Conservation (phyloP, 2,888 invertebrate genomes). For the Trichopoda pennipes region DNA sequence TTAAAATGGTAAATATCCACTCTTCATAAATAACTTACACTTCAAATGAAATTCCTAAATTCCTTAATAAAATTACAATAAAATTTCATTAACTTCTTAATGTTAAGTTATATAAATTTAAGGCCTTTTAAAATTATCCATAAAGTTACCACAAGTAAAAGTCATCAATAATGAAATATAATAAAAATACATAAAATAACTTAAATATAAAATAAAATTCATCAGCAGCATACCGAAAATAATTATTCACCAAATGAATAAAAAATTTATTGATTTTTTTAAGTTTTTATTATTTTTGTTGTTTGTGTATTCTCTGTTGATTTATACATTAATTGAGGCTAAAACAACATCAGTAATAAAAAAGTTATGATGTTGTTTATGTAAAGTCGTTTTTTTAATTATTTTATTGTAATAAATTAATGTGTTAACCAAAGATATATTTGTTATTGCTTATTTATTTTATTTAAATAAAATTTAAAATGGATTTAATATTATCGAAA, state of each 20-base stretch:
- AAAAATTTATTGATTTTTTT: constrained; percentile 32
- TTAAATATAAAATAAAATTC: neutral
- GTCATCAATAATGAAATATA: neutral
- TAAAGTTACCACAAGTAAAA: neutral
- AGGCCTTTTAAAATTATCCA: constrained; percentile 40
- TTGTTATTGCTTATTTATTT: constrained; percentile 7
- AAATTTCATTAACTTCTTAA: constrained; percentile 39
- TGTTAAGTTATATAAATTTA: constrained; percentile 44
- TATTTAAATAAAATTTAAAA: no score
- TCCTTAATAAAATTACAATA: neutral
- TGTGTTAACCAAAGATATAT: constrained; percentile 14
- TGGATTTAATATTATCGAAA: no score
- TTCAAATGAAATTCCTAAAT: constrained; percentile 2
- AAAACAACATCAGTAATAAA: constrained; percentile 20
- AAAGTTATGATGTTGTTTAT: neutral
- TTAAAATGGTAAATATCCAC: neutral
- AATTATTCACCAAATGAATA: neutral
- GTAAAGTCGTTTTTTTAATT: neutral
- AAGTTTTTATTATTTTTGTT: neutral
- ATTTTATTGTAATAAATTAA: constrained; percentile 31
- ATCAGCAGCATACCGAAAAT: constrained; percentile 17
- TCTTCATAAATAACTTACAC: constrained; percentile 8
- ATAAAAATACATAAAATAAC: neutral
- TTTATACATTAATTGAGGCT: constrained; percentile 27
- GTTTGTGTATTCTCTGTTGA: neutral